phyloP scores from a whole-genome alignment of 2,888 invertebrate genomes.

The Apantesis nais region DNA sequence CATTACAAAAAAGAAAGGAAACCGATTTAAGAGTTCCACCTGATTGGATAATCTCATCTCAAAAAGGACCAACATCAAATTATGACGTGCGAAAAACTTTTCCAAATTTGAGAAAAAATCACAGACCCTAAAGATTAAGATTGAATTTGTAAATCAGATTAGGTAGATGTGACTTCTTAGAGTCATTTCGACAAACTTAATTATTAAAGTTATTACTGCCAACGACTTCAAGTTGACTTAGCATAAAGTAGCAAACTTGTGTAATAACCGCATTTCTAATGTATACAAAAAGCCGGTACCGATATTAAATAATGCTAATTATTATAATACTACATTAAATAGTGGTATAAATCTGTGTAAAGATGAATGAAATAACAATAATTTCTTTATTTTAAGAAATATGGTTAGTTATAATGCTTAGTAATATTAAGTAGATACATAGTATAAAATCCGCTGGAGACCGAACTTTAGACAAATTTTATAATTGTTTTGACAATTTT shows the following conservation, averaged over 20 bases:
- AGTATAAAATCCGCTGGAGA: too few species aligned
- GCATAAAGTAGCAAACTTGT: constrained; percentile 38
- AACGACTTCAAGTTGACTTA: constrained; percentile 23
- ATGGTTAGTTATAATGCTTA: neutral
- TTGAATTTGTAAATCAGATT: constrained; percentile 45
- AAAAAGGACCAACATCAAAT: constrained; percentile 2
- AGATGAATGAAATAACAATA: neutral
- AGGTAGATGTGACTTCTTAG: constrained; percentile 36
- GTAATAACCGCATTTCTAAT: constrained; percentile 30
- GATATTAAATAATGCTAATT: neutral
- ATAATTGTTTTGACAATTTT: too few species aligned
- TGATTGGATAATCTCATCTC: neutral
- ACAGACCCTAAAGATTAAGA: constrained; percentile 20
- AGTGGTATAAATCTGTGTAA: neutral
- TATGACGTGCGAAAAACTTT: constrained; percentile 2
- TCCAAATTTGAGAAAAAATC: constrained; percentile 2
- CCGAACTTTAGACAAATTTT: too few species aligned
- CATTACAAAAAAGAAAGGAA: neutral
- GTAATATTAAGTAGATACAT: neutral
- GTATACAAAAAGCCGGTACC: constrained; percentile 1
- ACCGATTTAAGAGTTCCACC: neutral
- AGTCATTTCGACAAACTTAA: constrained; percentile 44
- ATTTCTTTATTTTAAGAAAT: neutral
- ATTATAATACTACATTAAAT: too few species aligned
- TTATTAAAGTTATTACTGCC: constrained; percentile 40